Percentiles rank a stretch among this genome's conserved stretches.
Evolutionary conservation across 2,797 vertebrate species (phyloP).

Genomic region (Cryptoblepharus egeriae): DNA sequence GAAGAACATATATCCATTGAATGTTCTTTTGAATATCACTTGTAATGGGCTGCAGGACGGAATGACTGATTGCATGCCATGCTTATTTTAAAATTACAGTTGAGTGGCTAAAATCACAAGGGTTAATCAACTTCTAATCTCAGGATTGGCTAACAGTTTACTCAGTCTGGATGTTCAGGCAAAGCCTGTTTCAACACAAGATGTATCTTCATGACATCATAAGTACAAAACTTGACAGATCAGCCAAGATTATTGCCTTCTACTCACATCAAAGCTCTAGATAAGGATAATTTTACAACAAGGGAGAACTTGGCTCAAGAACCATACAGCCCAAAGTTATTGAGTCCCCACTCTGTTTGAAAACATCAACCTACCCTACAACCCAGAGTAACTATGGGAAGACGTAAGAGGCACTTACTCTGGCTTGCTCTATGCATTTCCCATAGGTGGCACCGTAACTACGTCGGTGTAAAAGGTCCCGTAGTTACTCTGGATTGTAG

Average conservation of each 20-base stretch:
- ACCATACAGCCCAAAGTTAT: background rate
- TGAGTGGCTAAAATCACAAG: background rate
- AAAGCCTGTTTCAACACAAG: background rate
- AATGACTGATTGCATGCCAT: background rate
- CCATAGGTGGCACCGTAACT: too few relatives aligned
- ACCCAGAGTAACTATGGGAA: too few relatives aligned
- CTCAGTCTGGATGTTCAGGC: too few relatives aligned
- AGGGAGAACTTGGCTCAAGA: background rate
- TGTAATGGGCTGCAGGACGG: background rate
- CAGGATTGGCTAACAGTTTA: too few relatives aligned
- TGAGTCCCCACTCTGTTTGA: too few relatives aligned
- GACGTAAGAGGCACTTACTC: too few relatives aligned
- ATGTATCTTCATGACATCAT: background rate
- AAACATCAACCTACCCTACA: background rate
- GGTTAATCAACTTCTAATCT: background rate
- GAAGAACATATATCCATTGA: background rate
- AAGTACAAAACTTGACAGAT: background rate
- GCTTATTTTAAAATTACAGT: background rate
- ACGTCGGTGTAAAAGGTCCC: too few relatives aligned
- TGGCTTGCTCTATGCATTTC: too few relatives aligned
- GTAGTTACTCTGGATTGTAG: too few relatives aligned
- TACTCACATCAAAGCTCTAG: background rate
- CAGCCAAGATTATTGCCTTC: background rate
- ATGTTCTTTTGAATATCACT: background rate
- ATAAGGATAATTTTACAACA: too few relatives aligned